Evolutionary conservation across 2,113 vertebrate genomes (phyloP).

Genomic region (Micronycteris hirsuta): DNA sequence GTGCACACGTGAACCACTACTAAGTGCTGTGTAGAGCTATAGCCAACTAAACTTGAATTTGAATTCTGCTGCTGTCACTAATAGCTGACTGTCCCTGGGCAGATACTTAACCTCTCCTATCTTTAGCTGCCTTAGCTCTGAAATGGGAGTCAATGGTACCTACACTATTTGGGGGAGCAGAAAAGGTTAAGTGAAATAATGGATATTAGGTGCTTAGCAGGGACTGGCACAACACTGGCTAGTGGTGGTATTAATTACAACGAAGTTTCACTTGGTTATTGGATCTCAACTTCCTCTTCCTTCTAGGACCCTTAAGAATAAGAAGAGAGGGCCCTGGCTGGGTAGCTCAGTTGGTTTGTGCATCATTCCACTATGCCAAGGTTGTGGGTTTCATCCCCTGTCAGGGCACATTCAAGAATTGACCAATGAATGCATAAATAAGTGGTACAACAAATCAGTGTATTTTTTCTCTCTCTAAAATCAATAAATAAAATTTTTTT

Average conservation of each 20-base stretch:
- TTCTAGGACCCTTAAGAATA: background rate
- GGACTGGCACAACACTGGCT: background rate
- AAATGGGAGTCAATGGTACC: background rate
- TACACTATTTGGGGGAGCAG: background rate
- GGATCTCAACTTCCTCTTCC: background rate
- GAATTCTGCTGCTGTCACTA: background rate
- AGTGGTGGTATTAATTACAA: background rate
- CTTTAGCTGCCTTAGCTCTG: slow-evolving; percentile 10
- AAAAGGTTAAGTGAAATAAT: background rate
- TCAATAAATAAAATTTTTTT: background rate
- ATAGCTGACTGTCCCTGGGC: background rate
- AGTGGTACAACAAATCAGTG: background rate
- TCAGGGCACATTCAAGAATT: background rate
- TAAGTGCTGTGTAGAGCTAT: background rate
- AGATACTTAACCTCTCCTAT: background rate
- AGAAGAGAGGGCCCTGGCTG: background rate
- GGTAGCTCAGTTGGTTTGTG: background rate
- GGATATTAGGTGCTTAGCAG: background rate
- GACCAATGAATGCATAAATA: background rate
- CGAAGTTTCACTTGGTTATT: background rate
- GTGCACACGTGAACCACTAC: background rate
- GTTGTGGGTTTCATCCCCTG: background rate
- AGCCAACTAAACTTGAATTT: background rate
- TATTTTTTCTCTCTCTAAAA: background rate
- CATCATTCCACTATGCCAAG: background rate